Percentiles rank a stretch among this genome's conserved stretches.
These are phyloP conservation scores for Hypolimnas misippus DNA, from an alignment of 2,888 invertebrate genomes.

Conservation along the genomic window DNA sequence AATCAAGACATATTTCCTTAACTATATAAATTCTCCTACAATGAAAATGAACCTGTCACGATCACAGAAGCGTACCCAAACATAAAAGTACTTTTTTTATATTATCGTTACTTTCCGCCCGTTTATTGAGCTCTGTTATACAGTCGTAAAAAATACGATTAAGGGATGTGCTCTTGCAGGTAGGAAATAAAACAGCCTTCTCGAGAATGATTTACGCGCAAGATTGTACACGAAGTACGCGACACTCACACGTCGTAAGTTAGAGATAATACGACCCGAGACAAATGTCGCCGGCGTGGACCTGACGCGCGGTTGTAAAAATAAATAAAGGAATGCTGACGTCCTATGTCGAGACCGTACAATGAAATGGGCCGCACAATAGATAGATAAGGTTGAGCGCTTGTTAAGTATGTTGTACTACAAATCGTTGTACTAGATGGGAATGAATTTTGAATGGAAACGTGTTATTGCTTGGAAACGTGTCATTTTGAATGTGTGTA, in stretches of 20 bases:
- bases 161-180: slow-evolving; percentile 30
- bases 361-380: slow-evolving; percentile 10
- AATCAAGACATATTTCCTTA: too few relatives aligned
- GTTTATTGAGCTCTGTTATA: slow-evolving; percentile 5
- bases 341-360: slow-evolving; percentile 16
- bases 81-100: neutral
- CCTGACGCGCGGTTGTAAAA: slow-evolving; percentile 39
- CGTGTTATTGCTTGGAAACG: neutral
- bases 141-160: slow-evolving; percentile 10
- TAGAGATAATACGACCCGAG: slow-evolving; percentile 38
- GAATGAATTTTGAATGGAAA: neutral
- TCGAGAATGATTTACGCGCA: slow-evolving; percentile 42
- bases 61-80: neutral
- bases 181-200: slow-evolving; percentile 39
- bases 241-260: slow-evolving; percentile 36
- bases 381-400: slow-evolving; percentile 2
- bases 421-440: neutral
- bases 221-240: slow-evolving; percentile 39
- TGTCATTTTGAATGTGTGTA: too few relatives aligned
- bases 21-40: neutral
- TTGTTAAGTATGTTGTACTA: slow-evolving; percentile 1
- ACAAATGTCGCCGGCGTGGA: slow-evolving; percentile 42
- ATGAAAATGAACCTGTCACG: too few relatives aligned
- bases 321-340: slow-evolving; percentile 36
- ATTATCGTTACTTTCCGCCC: neutral